These are phyloP conservation scores for Strix aluco DNA, from an alignment of 2,113 vertebrate species.

Conservation along the genomic window DNA sequence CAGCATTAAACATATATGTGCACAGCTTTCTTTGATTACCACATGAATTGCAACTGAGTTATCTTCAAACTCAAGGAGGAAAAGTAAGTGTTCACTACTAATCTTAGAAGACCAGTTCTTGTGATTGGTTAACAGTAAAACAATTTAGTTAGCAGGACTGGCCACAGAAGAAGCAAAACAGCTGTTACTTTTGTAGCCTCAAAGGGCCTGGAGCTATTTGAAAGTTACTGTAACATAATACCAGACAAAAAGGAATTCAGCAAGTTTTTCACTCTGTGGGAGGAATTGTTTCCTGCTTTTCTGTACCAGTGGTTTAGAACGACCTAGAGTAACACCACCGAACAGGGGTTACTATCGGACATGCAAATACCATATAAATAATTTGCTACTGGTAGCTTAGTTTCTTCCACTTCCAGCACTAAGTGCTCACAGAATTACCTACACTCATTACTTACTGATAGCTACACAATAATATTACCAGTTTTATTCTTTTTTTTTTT, in stretches of 20 bases:
- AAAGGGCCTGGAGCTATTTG: conserved; percentile 31
- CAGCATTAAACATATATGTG: background rate
- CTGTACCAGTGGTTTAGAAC: conserved; percentile 62
- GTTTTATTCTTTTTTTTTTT: background rate
- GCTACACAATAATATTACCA: background rate
- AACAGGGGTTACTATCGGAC: conserved; percentile 88
- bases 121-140: background rate
- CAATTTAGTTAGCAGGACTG: background rate
- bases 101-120: background rate
- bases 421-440: background rate
- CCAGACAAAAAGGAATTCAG: conserved; percentile 68
- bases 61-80: background rate
- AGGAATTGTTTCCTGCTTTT: conserved; percentile 77
- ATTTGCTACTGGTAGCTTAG: background rate
- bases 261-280: conserved; percentile 68
- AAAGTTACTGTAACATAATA: conserved; percentile 75
- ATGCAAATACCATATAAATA: conserved; percentile 29
- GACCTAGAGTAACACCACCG: conserved; percentile 89
- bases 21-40: background rate
- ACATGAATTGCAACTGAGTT: too few species aligned
- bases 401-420: background rate
- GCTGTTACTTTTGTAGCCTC: conserved; percentile 48
- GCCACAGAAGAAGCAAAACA: background rate
- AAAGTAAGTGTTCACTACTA: background rate
- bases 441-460: background rate